Percentiles rank a stretch among this genome's conserved stretches.
phyloP scores from a whole-genome alignment of 2,888 invertebrate species.

The Harpalus rubripes region DNA sequence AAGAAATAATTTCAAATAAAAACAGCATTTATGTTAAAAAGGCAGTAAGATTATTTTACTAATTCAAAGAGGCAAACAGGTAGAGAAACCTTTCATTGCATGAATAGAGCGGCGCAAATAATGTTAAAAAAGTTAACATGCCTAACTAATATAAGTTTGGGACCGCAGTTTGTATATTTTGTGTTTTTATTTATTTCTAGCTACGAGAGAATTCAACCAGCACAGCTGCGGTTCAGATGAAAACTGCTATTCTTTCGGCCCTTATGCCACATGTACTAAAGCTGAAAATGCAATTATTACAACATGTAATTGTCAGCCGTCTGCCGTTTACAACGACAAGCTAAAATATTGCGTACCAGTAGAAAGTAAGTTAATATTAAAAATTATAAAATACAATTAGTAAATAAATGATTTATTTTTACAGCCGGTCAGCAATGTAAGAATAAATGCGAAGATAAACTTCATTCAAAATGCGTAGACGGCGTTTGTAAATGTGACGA shows the following conservation, averaged over 20 bases:
- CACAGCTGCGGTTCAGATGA: constrained; percentile 30
- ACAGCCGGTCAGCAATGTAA: not conserved
- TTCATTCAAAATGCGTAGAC: not conserved
- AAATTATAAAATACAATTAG: not conserved
- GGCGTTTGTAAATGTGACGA: constrained; percentile 1
- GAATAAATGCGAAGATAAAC: constrained; percentile 14
- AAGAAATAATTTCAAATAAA: too few species aligned
- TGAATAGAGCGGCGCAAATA: too few species aligned
- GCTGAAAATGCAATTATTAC: not conserved
- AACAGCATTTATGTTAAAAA: too few species aligned
- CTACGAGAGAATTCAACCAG: constrained; percentile 10
- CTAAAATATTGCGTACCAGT: constrained; percentile 9
- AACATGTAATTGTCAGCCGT: constrained; percentile 13
- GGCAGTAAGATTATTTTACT: too few species aligned
- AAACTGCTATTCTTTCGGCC: constrained; percentile 26
- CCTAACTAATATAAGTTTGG: too few species aligned
- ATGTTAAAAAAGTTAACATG: too few species aligned
- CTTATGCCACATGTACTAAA: not conserved
- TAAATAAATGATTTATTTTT: not conserved
- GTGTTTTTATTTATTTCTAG: constrained; percentile 2
- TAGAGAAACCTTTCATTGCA: too few species aligned
- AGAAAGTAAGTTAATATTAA: not conserved
- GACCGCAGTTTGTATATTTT: too few species aligned
- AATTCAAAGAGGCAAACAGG: too few species aligned
- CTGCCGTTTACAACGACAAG: not conserved